These are phyloP conservation scores for Germaria angustata DNA, from an alignment of 2,888 invertebrate genomes.

Conservation along the genomic window DNA sequence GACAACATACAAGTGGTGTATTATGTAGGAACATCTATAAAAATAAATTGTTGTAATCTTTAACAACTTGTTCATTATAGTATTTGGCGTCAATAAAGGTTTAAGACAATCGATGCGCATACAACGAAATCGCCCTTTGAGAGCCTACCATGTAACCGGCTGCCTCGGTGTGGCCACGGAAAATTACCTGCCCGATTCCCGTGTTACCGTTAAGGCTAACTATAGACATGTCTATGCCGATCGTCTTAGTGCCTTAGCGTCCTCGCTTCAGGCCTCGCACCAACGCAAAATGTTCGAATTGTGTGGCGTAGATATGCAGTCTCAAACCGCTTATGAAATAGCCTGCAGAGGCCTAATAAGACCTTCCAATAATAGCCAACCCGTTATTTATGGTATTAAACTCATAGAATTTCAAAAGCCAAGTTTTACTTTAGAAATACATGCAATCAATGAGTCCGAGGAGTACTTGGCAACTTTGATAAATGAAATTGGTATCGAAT, in stretches of 20 bases:
- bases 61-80: constrained; percentile 75
- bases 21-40: constrained; percentile 81
- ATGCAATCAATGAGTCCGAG: constrained; percentile 92
- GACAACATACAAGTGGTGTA: constrained; percentile 86
- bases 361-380: constrained; percentile 85
- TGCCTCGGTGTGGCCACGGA: constrained; percentile 88
- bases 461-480: constrained; percentile 88
- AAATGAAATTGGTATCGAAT: constrained; percentile 89
- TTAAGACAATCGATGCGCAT: constrained; percentile 82
- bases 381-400: constrained; percentile 92
- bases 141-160: constrained; percentile 88
- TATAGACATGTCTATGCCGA: constrained; percentile 86
- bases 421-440: constrained; percentile 92
- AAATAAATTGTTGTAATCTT: background rate
- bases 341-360: constrained; percentile 90
- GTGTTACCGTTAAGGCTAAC: constrained; percentile 85
- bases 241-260: constrained; percentile 87
- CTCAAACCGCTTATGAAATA: constrained; percentile 93
- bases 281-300: constrained; percentile 91
- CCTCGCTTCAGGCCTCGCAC: constrained; percentile 91
- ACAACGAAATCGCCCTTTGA: constrained; percentile 83
- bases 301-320: constrained; percentile 90
- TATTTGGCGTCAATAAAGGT: constrained; percentile 88
- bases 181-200: constrained; percentile 86
- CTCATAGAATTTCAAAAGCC: constrained; percentile 91